A percentile compares a stretch with the other conserved stretches of the same genome.
These are phyloP conservation scores for Oreochromis aureus DNA, from an alignment of 2,113 vertebrate genomes.

Conservation along the genomic window DNA sequence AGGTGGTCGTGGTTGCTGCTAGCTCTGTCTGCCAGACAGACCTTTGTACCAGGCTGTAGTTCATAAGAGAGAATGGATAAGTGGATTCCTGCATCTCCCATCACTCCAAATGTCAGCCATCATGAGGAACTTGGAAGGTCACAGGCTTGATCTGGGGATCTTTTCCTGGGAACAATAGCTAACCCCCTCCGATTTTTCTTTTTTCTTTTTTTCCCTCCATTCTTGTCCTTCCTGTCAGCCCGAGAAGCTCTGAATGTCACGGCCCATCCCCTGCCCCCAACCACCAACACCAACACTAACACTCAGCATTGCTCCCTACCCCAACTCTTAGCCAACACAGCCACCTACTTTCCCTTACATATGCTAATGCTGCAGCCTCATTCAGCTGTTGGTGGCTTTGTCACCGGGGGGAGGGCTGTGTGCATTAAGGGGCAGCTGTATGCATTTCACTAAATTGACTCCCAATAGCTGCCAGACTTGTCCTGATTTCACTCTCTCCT, in stretches of 20 bases:
- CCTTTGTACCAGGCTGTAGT: constrained; percentile 16
- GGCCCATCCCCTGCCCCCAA: background rate
- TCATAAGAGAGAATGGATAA: background rate
- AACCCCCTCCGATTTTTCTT: background rate
- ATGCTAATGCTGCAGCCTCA: constrained; percentile 70
- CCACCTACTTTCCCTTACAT: constrained; percentile 71
- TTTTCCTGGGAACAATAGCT: constrained; percentile 53
- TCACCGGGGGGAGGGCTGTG: constrained; percentile 42
- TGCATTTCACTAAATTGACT: constrained; percentile 63
- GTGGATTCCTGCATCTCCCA: background rate
- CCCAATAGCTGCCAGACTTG: constrained; percentile 35
- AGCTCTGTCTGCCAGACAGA: background rate
- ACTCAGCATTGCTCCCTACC: constrained; percentile 30
- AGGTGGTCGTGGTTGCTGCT: background rate
- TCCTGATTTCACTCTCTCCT: background rate
- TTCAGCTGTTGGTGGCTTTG: constrained; percentile 68
- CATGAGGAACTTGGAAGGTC: constrained; percentile 48
- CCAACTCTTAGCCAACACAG: background rate
- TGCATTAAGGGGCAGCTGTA: constrained; percentile 66
- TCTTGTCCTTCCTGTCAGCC: constrained; percentile 45
- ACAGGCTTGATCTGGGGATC: constrained; percentile 29
- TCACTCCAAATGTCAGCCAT: constrained; percentile 27
- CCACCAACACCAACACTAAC: constrained; percentile 9
- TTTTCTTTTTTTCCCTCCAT: background rate
- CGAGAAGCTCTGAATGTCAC: constrained; percentile 67